Evolutionary conservation across 2,888 invertebrate genomes (phyloP).

Genomic region (Muscina levida): DNA sequence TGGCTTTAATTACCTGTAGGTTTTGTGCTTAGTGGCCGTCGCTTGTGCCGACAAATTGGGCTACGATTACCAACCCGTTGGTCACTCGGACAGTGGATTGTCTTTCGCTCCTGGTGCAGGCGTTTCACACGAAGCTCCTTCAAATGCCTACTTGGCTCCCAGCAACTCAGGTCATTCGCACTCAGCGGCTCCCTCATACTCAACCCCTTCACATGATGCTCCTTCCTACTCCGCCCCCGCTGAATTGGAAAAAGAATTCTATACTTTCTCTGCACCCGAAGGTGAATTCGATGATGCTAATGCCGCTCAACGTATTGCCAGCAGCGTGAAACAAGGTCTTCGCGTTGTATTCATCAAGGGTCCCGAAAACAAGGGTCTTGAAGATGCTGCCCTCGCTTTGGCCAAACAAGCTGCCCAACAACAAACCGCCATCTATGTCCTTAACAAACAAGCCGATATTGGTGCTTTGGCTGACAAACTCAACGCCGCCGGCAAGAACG

Average conservation of each 20-base stretch:
- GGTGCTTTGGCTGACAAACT: no score
- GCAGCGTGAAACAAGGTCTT: conserved; percentile 73
- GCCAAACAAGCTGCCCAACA: conserved; percentile 74
- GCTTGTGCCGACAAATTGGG: conserved; percentile 73
- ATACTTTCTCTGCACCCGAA: no score
- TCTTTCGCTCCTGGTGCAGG: conserved; percentile 69
- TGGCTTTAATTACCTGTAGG: conserved; percentile 63
- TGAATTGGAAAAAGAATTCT: no score
- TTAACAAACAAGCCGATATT: conserved; percentile 75
- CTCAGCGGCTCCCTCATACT: conserved; percentile 59
- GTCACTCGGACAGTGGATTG: conserved; percentile 70
- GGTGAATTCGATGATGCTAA: no score
- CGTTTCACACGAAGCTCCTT: background rate
- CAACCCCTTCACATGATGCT: no score
- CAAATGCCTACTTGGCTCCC: no score
- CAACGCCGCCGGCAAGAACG: no score
- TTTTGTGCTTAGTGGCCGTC: conserved; percentile 70
- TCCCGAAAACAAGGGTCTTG: no score
- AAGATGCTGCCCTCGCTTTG: no score
- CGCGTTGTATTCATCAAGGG: no score
- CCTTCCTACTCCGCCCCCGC: no score
- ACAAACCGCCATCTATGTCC: conserved; percentile 77
- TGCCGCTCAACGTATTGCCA: conserved; percentile 70
- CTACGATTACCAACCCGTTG: conserved; percentile 72
- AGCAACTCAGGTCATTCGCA: conserved; percentile 68